Base-by-base conservation (phyloP, 2,797 vertebrate species). In the Cryptoblepharus egeriae region DNA sequence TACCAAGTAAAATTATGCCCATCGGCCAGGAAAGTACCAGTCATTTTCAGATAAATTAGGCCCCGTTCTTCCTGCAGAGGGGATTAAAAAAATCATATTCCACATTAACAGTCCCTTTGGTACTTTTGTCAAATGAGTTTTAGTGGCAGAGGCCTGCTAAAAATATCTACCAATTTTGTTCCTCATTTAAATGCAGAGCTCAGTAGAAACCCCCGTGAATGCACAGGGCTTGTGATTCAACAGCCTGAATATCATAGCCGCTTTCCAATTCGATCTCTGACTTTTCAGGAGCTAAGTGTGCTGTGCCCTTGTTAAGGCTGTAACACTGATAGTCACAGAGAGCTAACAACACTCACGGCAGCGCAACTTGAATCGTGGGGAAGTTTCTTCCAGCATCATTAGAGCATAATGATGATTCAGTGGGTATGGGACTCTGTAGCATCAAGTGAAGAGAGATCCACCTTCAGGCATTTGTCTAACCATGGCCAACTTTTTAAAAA, bases 111-210 rank as follows among this genome's bases (percentile, higher is more conserved):
- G 74, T 95, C 89, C 89, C 89, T 93, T 94, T 90, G 90, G 90
- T 81, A 20, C 88, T 94, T 91, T 87, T 82, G 85, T 93, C 89
- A 93, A 94, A 94, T 93, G 94, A 93, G 87, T 85, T 94, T 94
- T 93, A 91, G 86, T 92, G 90, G 92, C 85, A 83, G 87, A 79
- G 89, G 92, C 69, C 65, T 91, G 64, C 85, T 93, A 92, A 93
- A 95, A 95, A 92, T 84, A 94, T 88, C 92, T 93, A 73, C 77
- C 88, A 88, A 82, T 92, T 92, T 93, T 90, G 89, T 88, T 84
- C 78, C 90, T 90, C 82, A 83, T 93, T 93, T 90, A 90, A 87
- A 83, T 90, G 39, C 86, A 92, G 86, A 72, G 75, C 91, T 90
- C 88, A 80, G 81, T 90, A 89, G 60, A 81, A 58, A 81, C 35